Evolutionary conservation across 37 sponge, comb jelly and placozoan genomes (phyloP), one percentile per base, ranked within the genome.

Genomic region (Beroe ovata): DNA sequence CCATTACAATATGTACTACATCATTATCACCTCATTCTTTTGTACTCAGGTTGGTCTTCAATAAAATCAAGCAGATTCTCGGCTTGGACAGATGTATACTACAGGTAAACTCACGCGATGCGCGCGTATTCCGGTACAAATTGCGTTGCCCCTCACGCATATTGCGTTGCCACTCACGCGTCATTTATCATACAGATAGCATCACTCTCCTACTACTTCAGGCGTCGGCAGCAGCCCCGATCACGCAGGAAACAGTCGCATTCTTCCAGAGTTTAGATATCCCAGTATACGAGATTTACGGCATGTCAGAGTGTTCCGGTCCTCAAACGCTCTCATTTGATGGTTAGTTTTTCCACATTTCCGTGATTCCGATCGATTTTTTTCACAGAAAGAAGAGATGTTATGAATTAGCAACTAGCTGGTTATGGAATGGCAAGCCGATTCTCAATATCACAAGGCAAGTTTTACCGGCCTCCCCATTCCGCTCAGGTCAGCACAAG

Each of bases 281-380:
- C 18, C 93, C 94, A 21, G 47, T 97, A 38, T 93, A 92, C 59
- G 94, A 95, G 88, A 39, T 97, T 18, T 97, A 95, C 89, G 96
- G 99, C 26, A 94, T 94, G 94, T 93, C 92, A 0, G 98, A 97
- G 90, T 93, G 92, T 4, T 88, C 93, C n/a, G 99, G 99, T 21
- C 96, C 96, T 21, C 93, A 92, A 62, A 92, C 94, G 18, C 69
- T 95, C 77, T 93, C 94, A n/a, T 64, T 66, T 25, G 69, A 64
- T 25, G 94, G 94, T 94, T 33, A 14, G 32, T 33, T 60, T n/a
- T n/a, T n/a, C n/a, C n/a, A n/a, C n/a, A 61, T 35, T 32, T 88
- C 3, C n/a, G 8, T 26, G 18, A 58, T n/a, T n/a, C 18, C 20
- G 19, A 64, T 64, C 14, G 14, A 29, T 58, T 11, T 58, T 19